These are phyloP conservation scores for Lissocephala sabroskyi DNA, from an alignment of 2,888 invertebrate species.

Conservation along the genomic window DNA sequence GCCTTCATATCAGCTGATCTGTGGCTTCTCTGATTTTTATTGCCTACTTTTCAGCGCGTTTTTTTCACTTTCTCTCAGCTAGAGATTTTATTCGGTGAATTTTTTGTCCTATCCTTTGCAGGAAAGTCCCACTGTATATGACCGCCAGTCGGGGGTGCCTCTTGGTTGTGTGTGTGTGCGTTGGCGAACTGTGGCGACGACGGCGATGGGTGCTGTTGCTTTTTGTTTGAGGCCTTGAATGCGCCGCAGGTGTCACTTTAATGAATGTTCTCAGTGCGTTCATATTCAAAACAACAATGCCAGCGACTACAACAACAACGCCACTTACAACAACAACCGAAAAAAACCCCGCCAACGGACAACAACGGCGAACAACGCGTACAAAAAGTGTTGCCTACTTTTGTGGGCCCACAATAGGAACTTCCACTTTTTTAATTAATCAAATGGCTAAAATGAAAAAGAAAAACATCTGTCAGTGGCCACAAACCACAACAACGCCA, in stretches of 20 bases:
- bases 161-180: background rate
- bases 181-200: background rate
- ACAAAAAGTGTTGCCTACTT: slow-evolving; percentile 20
- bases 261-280: slow-evolving; percentile 32
- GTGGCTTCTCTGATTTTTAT: no score
- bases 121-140: no score
- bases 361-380: background rate
- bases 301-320: background rate
- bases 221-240: slow-evolving; percentile 28
- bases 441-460: background rate
- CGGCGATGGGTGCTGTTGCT: slow-evolving; percentile 10
- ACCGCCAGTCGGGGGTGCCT: no score
- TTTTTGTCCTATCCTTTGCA: no score
- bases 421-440: no score
- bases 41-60: no score
- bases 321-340: background rate
- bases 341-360: background rate
- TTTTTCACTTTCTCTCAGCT: no score
- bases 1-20: no score
- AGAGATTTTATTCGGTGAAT: no score
- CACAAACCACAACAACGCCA: background rate
- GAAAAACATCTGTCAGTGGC: no score
- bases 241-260: slow-evolving; percentile 48
- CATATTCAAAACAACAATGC: background rate
- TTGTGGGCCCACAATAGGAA: slow-evolving; percentile 3